A percentile compares a stretch with the other conserved stretches of the same genome.
Conservation (phyloP, 2,113 vertebrate species). For the Sarotherodon lohbergeri region DNA sequence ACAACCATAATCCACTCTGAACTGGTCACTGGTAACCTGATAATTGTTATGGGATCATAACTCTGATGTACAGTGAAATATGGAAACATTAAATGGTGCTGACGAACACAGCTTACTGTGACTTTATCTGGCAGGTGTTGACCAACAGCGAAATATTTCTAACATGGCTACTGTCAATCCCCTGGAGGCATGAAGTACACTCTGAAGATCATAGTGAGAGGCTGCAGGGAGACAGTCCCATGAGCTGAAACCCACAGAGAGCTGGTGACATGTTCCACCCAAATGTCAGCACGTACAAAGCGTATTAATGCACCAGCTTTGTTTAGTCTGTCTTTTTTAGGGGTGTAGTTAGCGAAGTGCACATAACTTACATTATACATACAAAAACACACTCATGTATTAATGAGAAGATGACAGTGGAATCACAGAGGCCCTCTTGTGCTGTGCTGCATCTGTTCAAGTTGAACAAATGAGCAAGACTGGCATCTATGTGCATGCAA, state of each 20-base stretch:
- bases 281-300: slow-evolving; percentile 5
- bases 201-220: neutral
- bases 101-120: neutral
- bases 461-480: neutral
- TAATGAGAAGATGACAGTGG: neutral
- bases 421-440: neutral
- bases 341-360: neutral
- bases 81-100: neutral
- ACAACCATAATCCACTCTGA: neutral
- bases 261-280: neutral
- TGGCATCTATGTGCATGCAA: neutral
- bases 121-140: neutral
- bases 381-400: slow-evolving; percentile 13
- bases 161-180: neutral
- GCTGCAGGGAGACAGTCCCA: neutral
- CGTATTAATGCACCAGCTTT: slow-evolving; percentile 14
- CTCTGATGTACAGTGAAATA: neutral
- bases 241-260: neutral
- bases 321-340: neutral
- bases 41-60: neutral
- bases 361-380: neutral
- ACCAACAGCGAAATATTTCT: neutral
- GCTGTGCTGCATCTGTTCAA: neutral
- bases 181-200: neutral
- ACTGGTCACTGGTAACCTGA: neutral